A percentile compares a stretch with the other conserved stretches of the same genome.
phyloP scores from a whole-genome alignment of 2,113 vertebrate species.

The Symphodus melops region DNA sequence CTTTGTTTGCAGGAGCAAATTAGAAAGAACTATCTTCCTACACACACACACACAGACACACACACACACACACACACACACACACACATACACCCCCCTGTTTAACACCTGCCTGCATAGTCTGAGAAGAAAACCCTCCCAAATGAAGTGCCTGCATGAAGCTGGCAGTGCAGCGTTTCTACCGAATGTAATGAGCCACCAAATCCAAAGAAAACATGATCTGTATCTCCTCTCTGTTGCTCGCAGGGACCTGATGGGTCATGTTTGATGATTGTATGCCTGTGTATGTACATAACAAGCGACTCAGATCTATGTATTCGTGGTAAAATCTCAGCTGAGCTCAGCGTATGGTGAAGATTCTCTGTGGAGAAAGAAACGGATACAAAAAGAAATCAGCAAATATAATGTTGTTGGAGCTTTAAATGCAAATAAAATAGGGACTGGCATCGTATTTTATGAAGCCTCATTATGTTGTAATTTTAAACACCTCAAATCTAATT shows the following conservation, averaged over 20 bases:
- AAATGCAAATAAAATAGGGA: conserved; percentile 12
- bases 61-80: conserved; percentile 1
- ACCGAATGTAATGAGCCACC: conserved; percentile 49
- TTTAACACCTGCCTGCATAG: conserved; percentile 50
- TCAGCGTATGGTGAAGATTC: conserved; percentile 20
- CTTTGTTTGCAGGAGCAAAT: conserved; percentile 48
- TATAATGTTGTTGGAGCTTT: background rate
- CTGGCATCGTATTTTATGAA: background rate
- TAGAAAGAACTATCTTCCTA: conserved; percentile 19
- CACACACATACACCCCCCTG: no score
- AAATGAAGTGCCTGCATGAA: conserved; percentile 27
- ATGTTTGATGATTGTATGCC: background rate
- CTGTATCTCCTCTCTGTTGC: conserved; percentile 31
- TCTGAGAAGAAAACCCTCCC: conserved; percentile 39
- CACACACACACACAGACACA: background rate
- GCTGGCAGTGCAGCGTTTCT: conserved; percentile 20
- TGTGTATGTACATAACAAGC: conserved; percentile 8
- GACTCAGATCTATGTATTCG: conserved; percentile 24
- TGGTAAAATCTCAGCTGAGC: conserved; percentile 30
- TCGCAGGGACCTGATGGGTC: conserved; percentile 7
- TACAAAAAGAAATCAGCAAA: conserved; percentile 28
- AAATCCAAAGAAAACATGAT: conserved; percentile 36
- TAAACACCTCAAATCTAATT: background rate
- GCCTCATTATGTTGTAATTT: background rate
- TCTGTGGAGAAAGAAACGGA: conserved; percentile 6